Conservation (phyloP, 2,797 vertebrate genomes). For the Sebastes trivittatus region DNA sequence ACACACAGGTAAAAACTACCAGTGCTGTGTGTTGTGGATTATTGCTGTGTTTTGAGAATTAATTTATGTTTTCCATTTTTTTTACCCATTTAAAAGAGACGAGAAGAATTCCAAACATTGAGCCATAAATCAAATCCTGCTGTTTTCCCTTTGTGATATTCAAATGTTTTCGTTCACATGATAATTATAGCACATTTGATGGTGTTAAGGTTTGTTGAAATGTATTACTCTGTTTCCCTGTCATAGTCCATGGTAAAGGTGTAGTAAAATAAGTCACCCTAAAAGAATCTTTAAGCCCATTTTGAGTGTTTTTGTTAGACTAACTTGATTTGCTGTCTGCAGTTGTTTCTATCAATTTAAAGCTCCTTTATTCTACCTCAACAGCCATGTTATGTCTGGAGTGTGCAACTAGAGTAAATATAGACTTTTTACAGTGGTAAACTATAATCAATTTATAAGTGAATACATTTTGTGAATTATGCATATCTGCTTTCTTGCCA, state of each 20-base stretch:
- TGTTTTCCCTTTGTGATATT: not conserved
- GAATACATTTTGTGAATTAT: not conserved
- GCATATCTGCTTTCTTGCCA: not conserved
- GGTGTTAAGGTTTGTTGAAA: not conserved
- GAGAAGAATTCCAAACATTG: not conserved
- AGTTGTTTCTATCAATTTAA: not conserved
- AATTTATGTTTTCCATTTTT: not conserved
- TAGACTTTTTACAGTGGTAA: not conserved
- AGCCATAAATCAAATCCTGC: not conserved
- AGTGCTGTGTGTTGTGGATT: constrained; percentile 27
- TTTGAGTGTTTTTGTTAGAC: not conserved
- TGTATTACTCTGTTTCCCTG: not conserved
- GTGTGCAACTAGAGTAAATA: not conserved
- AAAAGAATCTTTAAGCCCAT: not conserved
- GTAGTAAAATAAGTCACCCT: not conserved
- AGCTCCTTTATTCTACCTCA: not conserved
- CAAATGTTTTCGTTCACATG: not conserved
- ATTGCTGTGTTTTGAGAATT: not conserved
- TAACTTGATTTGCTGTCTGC: not conserved
- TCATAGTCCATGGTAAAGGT: not conserved
- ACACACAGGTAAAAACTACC: constrained; percentile 68
- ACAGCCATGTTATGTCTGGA: not conserved
- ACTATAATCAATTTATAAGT: not conserved
- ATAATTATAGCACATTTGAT: not conserved
- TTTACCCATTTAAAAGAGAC: not conserved